Conservation (phyloP, 2,797 vertebrate genomes). For the Cynodonichthys magdalenae region DNA sequence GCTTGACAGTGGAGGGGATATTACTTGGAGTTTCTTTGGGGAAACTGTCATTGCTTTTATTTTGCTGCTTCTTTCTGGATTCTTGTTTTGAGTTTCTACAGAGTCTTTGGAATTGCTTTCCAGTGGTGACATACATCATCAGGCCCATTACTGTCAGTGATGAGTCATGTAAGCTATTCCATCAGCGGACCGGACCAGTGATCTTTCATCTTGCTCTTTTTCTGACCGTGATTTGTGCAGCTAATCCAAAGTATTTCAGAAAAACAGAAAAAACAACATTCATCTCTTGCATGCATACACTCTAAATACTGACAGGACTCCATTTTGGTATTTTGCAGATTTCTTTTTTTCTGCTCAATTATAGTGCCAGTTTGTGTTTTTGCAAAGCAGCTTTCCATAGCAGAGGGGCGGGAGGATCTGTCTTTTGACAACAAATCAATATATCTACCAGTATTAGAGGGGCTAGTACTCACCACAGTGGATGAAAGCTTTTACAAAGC, state of each 20-base stretch:
- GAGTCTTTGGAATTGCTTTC: conserved; percentile 57
- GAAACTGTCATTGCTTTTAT: conserved; percentile 25
- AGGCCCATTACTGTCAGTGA: conserved; percentile 77
- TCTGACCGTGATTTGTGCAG: conserved; percentile 37
- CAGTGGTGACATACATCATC: conserved; percentile 74
- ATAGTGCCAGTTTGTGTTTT: conserved; percentile 41
- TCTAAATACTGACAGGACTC: conserved; percentile 1
- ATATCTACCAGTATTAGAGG: conserved; percentile 71
- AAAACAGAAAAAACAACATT: conserved; percentile 15
- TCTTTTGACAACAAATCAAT: conserved; percentile 85
- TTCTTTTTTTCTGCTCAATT: conserved; percentile 6
- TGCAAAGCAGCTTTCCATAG: conserved; percentile 55
- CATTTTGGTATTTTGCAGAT: conserved; percentile 10
- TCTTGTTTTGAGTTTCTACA: conserved; percentile 36
- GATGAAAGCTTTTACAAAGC: conserved; percentile 79
- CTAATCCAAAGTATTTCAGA: conserved; percentile 48
- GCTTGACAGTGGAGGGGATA: conserved; percentile 13
- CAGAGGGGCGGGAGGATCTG: conserved; percentile 57
- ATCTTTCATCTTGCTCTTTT: conserved; percentile 48
- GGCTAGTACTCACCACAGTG: conserved; percentile 70
- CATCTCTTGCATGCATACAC: background rate
- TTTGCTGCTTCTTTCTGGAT: conserved; percentile 37
- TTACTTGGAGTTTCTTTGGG: conserved; percentile 19
- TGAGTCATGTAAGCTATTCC: conserved; percentile 67
- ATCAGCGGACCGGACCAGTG: conserved; percentile 45